Conservation (phyloP, 2,113 vertebrate species). For the Boulengeromyrus knoepffleri region DNA sequence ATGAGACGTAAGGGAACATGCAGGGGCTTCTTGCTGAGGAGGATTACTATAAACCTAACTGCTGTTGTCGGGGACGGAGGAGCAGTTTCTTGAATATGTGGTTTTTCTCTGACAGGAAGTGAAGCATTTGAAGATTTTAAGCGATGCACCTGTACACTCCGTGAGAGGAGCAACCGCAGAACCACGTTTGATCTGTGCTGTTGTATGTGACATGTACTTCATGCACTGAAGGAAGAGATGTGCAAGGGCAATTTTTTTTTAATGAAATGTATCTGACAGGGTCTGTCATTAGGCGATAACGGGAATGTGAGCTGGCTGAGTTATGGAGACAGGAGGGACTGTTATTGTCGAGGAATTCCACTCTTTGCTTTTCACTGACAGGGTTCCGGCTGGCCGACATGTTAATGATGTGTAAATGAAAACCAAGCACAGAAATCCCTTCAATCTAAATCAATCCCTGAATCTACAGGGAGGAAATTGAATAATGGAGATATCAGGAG, state of each 20-base stretch:
- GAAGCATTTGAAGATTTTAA: not conserved
- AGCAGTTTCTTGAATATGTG: not conserved
- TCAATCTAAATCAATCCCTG: conserved; percentile 28
- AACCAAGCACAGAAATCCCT: conserved; percentile 53
- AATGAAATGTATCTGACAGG: not conserved
- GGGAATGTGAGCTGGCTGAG: not conserved
- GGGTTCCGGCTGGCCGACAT: conserved; percentile 45
- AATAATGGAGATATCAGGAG: not conserved
- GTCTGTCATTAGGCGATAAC: not conserved
- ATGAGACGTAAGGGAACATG: not conserved
- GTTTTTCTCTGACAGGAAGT: not conserved
- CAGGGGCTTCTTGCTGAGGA: not conserved
- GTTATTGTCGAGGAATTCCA: conserved; percentile 38
- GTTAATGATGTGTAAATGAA: conserved; percentile 63
- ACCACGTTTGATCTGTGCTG: not conserved
- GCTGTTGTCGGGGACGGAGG: not conserved
- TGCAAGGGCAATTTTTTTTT: not conserved
- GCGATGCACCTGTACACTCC: not conserved
- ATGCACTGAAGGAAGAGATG: not conserved
- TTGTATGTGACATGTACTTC: not conserved
- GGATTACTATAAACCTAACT: not conserved
- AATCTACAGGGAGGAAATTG: not conserved
- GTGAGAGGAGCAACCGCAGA: not conserved
- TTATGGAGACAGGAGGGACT: conserved; percentile 35
- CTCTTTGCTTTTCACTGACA: conserved; percentile 20